Base-by-base conservation (phyloP, 2,113 vertebrate genomes). In the Promerops cafer region DNA sequence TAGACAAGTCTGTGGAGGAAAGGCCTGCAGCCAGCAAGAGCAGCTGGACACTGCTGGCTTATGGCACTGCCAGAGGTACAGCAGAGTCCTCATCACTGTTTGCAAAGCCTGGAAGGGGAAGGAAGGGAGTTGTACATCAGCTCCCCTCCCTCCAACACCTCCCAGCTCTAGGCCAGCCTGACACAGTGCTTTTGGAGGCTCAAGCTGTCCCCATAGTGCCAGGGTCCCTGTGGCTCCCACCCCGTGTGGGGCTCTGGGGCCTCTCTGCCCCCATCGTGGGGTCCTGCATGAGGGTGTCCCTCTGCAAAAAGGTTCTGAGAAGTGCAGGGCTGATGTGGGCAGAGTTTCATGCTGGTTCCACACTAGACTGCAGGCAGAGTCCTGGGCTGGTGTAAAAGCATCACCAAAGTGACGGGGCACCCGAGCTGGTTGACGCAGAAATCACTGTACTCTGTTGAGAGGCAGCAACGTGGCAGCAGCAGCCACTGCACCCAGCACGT, bases 311-410 rank as follows among this genome's bases (percentile, higher is more conserved):
- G 27, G 5, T 16, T 65, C 52, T 57, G 68, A 44, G 52, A 8
- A 28, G 37, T 5, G 37, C 23, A 31, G n/a, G 53, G 44, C 45
- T 54, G 53, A 24, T 3, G 11, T 6, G 44, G 66, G 31, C 84
- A 40, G 71, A 31, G 10, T 16, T 31, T 11, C 1, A 0, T 13
- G 23, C 40, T 47, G 50, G 35, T 30, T 35, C 27, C 4, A 1
- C 0, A 0, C 69, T 4, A 2, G 56, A 54, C 70, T 39, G 37
- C 44, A 30, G 49, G 59, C 33, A 19, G 2, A 39, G 49, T 24
- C 23, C 59, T 30, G 57, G 66, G 4, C 1, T 12, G 42, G 8
- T 35, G 63, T 12, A 21, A 53, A 70, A 42, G n/a, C 64, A 12
- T 7, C 10, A 1, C 47, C 7, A 3, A 7, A 60, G 80, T 30